These are phyloP conservation scores for Calameuta idolon DNA, from an alignment of 2,888 invertebrate species.

Conservation along the genomic window DNA sequence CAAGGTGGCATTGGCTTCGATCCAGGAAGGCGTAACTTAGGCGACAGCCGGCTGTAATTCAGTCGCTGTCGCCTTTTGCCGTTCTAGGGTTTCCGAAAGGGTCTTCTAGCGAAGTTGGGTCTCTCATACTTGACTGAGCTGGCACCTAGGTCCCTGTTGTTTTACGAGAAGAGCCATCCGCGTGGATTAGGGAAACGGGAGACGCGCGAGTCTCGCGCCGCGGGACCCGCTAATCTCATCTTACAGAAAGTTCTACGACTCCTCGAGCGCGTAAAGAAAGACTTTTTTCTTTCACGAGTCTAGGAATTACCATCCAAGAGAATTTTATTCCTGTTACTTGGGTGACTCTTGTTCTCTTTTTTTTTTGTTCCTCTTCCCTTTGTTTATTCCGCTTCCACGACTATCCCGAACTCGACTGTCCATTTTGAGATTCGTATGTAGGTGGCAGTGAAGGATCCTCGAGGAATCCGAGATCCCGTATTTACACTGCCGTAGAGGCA, in stretches of 20 bases:
- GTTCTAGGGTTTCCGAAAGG: background rate
- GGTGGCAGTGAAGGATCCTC: background rate
- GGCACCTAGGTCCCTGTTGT: conserved; percentile 16
- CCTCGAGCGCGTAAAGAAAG: background rate
- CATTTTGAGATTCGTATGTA: background rate
- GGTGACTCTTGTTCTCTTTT: background rate
- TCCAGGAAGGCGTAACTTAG: conserved; percentile 56
- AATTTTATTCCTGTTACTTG: background rate
- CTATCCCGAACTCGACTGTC: background rate
- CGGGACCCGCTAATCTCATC: background rate
- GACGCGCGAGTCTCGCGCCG: background rate
- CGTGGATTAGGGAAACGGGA: conserved; percentile 18
- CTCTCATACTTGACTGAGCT: background rate
- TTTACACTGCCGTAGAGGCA: background rate
- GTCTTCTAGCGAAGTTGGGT: background rate
- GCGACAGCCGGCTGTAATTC: conserved; percentile 29
- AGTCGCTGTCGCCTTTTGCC: conserved; percentile 3
- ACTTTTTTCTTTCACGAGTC: background rate
- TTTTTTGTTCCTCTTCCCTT: background rate
- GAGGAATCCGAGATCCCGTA: conserved; percentile 2
- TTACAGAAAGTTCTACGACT: background rate
- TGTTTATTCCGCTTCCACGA: background rate
- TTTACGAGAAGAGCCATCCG: conserved; percentile 19
- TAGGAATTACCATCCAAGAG: background rate
- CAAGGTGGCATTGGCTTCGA: conserved; percentile 34